phyloP scores from a whole-genome alignment of 2,113 vertebrate genomes.

The Stomatorhinus ivindoensis region DNA sequence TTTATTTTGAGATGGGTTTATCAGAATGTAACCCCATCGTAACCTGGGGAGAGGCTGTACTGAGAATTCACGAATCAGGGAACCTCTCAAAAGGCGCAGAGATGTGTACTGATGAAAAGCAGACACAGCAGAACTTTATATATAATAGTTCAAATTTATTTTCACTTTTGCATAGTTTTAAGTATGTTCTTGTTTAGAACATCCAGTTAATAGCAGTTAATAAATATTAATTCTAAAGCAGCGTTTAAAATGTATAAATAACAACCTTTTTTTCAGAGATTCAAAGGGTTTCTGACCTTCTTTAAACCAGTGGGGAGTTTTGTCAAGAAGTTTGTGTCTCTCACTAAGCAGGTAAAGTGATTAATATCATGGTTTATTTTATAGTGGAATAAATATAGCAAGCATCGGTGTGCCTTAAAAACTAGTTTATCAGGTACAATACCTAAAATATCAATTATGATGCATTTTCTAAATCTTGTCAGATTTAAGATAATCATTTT shows the following conservation, averaged over 20 bases:
- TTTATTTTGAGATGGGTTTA: too few species aligned
- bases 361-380: neutral
- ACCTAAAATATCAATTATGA: neutral
- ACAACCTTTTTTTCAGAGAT: slow-evolving; percentile 38
- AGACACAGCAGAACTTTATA: neutral
- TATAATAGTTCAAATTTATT: neutral
- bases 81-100: neutral
- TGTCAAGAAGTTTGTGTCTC: slow-evolving; percentile 50
- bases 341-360: slow-evolving; percentile 49
- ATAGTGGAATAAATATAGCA: neutral
- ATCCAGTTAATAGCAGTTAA: neutral
- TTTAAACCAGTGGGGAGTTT: slow-evolving; percentile 51
- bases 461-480: neutral
- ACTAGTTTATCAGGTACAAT: neutral
- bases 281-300: slow-evolving; percentile 40
- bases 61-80: neutral
- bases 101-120: neutral
- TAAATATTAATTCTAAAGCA: neutral
- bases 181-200: neutral
- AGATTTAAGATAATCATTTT: neutral
- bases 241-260: neutral
- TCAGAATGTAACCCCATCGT: too few species aligned
- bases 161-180: neutral
- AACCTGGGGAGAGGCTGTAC: neutral
- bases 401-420: neutral